Evolutionary conservation across 1,140 invertebrate species (phyloP).

Genomic region (Penaeus chinensis): DNA sequence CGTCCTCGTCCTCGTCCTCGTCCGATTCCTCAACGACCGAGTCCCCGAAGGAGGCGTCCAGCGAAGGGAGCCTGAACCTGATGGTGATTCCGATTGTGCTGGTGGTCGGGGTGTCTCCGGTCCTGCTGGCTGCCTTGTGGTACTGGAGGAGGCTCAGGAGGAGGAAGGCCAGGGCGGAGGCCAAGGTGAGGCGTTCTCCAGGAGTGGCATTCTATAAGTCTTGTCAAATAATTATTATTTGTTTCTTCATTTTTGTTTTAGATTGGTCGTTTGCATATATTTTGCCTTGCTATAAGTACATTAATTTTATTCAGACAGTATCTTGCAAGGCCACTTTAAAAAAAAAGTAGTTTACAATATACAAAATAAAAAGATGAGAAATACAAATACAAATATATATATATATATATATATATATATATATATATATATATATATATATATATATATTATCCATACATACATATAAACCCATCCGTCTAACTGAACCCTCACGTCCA

Average conservation of each 20-base stretch:
- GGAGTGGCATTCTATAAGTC: not conserved
- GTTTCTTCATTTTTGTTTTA: too few relatives aligned
- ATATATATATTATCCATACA: not conserved
- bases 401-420: not conserved
- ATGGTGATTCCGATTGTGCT: constrained; percentile 32
- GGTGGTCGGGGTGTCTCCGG: constrained; percentile 8
- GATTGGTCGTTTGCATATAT: not conserved
- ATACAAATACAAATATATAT: not conserved
- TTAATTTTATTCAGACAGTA: too few relatives aligned
- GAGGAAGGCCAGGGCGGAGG: constrained; percentile 1
- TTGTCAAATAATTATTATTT: too few relatives aligned
- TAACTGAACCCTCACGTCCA: not conserved
- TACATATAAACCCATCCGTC: not conserved
- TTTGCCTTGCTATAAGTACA: too few relatives aligned
- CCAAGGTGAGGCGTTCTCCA: constrained; percentile 12
- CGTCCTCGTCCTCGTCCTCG: not conserved
- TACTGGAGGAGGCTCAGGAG: constrained; percentile 25
- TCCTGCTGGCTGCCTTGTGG: not conserved
- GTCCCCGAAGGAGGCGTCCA: not conserved
- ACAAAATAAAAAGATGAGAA: not conserved
- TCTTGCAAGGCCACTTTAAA: too few relatives aligned
- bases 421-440: not conserved
- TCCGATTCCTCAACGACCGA: too few relatives aligned
- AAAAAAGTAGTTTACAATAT: too few relatives aligned
- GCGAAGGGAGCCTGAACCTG: not conserved